Conservation (phyloP, 2,888 invertebrate genomes). For the Platerodrilus igneus region DNA sequence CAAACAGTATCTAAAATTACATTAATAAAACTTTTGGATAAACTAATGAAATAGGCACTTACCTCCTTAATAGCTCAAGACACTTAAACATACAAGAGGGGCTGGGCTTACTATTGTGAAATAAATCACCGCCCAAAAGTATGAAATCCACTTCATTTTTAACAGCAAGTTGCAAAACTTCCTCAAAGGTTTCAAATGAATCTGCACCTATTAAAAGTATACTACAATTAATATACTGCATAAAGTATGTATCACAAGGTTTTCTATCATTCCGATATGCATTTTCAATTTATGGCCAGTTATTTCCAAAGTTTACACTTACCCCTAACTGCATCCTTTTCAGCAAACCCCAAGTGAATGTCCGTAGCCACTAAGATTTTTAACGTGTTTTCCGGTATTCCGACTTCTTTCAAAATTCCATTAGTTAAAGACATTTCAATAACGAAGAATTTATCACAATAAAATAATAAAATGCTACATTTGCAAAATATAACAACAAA, state of each 20-base stretch:
- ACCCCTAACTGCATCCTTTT: constrained; percentile 75
- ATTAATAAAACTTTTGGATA: constrained; percentile 8
- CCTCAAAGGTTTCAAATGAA: constrained; percentile 89
- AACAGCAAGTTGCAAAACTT: constrained; percentile 78
- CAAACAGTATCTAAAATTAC: constrained; percentile 50
- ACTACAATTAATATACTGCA: too few relatives aligned
- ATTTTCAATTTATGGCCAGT: too few relatives aligned
- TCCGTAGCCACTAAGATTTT: constrained; percentile 90
- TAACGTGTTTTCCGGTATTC: constrained; percentile 53
- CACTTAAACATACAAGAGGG: constrained; percentile 69
- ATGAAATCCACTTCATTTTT: constrained; percentile 80
- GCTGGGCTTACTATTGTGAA: constrained; percentile 91
- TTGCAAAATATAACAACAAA: too few relatives aligned
- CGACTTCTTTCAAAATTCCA: background rate
- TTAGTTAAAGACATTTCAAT: too few relatives aligned
- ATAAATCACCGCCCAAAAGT: constrained; percentile 92
- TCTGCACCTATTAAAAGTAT: constrained; percentile 61
- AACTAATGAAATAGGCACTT: constrained; percentile 42
- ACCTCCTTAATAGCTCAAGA: constrained; percentile 68
- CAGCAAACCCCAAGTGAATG: constrained; percentile 88
- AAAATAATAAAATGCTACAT: too few relatives aligned
- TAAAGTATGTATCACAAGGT: too few relatives aligned
- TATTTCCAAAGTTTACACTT: constrained; percentile 21
- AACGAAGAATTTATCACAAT: too few relatives aligned
- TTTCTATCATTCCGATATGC: too few relatives aligned